Conservation (phyloP, 2,113 vertebrate species). For the Anser brachyrhynchus region DNA sequence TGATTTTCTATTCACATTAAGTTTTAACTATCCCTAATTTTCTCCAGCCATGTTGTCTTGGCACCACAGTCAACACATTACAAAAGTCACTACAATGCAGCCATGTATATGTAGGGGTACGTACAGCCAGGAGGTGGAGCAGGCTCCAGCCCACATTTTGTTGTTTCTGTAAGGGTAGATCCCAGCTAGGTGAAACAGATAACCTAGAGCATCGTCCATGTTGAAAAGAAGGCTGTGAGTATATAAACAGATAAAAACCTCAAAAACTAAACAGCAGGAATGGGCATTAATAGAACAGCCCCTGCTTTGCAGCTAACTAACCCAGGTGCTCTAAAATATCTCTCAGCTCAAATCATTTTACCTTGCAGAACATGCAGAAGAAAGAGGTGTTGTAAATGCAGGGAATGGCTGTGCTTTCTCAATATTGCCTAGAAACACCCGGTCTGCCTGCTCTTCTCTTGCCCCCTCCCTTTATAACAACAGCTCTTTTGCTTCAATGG, state of each 20-base stretch:
- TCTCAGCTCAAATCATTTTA: not conserved
- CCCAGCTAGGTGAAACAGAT: not conserved
- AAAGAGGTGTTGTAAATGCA: not conserved
- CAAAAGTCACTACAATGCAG: not conserved
- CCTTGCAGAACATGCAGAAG: not conserved
- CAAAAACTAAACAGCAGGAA: not conserved
- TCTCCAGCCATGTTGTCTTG: not conserved
- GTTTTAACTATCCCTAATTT: not conserved
- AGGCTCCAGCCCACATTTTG: not conserved
- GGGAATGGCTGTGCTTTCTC: not conserved
- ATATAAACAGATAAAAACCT: not conserved
- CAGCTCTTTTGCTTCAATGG: not conserved
- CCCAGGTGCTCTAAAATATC: not conserved
- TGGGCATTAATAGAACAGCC: not conserved
- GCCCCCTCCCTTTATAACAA: not conserved
- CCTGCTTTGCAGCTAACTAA: not conserved
- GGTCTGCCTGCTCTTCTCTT: not conserved
- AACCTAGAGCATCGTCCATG: not conserved
- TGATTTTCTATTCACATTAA: not conserved
- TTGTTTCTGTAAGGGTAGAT: not conserved
- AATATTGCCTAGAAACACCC: not conserved
- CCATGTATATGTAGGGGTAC: not conserved
- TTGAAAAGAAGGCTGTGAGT: not conserved
- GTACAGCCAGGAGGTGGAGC: not conserved
- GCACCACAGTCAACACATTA: not conserved